Base-by-base conservation (phyloP, 2,797 vertebrate genomes). In the Decapterus maruadsi region DNA sequence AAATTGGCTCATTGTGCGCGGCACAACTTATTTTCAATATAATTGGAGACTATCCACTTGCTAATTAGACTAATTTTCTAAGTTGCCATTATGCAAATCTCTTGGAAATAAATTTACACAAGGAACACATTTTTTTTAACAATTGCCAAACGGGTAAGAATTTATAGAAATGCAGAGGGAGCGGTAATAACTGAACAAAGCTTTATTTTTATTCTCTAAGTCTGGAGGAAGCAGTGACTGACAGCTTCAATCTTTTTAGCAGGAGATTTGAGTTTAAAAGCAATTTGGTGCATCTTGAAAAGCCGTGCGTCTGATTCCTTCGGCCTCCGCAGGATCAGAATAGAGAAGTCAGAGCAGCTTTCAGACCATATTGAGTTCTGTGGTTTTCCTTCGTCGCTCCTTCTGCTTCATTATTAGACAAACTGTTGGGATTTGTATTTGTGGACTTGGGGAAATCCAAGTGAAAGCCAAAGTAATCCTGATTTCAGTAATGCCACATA, bases 351-450 rank as follows among this genome's bases (percentile, higher is more conserved):
- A 0, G 59, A 85, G 86, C 88, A 92, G 86, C 80, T 93, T 89
- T 84, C 3, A 7, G 11, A 88, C 77, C 92, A 92, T 87, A 92
- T 87, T 86, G 89, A 88, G 10, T 68, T 85, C 48, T 58, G 63
- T 54, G 70, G 66, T 81, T 86, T 36, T 80, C 71, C 75, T 73
- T 60, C 31, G 31, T 79, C 53, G 42, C 50, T 82, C 82, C 87
- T 88, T 90, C 87, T 91, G 87, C 80, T 89, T 83, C 64, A 66
- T 64, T 77, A 61, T 81, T 51, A 56, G 50, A 78, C 85, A 83
- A 87, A 90, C 81, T 87, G 77, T 69, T 71, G 45, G 86, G 84
- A 86, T 94, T 95, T 93, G 75, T 55, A 74, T 81, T 78, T 60
- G 66, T 43, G 8, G 77, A 63, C 34, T 29, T 34, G 2, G 82